Percentiles rank a stretch among this genome's conserved stretches.
Conservation (phyloP, 2,113 vertebrate genomes). For the Corynorhinus townsendii region DNA sequence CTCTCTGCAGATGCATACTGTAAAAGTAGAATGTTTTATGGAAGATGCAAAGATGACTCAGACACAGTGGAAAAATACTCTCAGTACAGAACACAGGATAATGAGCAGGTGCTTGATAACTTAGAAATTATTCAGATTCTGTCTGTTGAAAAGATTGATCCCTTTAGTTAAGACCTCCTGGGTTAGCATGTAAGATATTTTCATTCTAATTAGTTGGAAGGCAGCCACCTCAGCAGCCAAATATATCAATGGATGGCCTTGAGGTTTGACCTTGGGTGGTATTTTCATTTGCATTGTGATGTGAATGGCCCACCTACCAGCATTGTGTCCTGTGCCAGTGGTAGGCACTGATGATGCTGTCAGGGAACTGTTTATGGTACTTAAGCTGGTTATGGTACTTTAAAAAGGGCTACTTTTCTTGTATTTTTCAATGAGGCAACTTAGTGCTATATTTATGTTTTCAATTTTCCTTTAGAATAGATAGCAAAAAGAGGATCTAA, state of each 20-base stretch:
- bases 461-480: slow-evolving; percentile 11
- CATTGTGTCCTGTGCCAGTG: background rate
- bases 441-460: slow-evolving; percentile 15
- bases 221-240: background rate
- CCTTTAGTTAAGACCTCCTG: background rate
- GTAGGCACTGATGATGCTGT: background rate
- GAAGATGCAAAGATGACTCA: background rate
- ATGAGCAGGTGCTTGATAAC: background rate
- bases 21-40: background rate
- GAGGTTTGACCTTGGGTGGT: background rate
- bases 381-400: background rate
- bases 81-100: background rate
- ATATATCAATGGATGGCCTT: background rate
- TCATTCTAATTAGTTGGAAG: slow-evolving; percentile 1
- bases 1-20: background rate
- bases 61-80: background rate
- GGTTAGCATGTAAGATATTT: background rate
- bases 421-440: slow-evolving; percentile 38
- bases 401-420: slow-evolving; percentile 3
- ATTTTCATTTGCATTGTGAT: background rate
- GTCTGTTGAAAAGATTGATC: background rate
- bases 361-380: background rate
- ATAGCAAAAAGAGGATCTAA: slow-evolving; percentile 1
- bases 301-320: background rate
- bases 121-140: background rate